Conservation (phyloP, 2,888 invertebrate genomes). For the Lasioglossum oenotherae region DNA sequence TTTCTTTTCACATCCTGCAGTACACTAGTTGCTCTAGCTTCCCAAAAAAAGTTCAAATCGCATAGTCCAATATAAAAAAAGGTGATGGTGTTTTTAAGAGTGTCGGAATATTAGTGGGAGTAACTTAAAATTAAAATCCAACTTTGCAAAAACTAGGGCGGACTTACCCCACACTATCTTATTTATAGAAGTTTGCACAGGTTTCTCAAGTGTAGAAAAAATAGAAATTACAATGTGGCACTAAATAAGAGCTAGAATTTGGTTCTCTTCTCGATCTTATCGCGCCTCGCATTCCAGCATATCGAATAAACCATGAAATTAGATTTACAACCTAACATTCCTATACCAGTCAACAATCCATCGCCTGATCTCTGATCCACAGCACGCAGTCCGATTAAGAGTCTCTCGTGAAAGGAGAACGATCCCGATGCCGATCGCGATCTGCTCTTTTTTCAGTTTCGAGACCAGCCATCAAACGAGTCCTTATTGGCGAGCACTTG, state of each 20-base stretch:
- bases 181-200: background rate
- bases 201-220: background rate
- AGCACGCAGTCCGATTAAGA: constrained; percentile 31
- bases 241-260: background rate
- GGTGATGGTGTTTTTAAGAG: no score
- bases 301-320: background rate
- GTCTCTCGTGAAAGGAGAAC: constrained; percentile 62
- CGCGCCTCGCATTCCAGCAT: background rate
- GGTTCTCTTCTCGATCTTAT: background rate
- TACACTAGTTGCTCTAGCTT: no score
- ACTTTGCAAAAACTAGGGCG: no score
- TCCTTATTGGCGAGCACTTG: constrained; percentile 31
- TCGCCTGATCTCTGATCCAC: constrained; percentile 38
- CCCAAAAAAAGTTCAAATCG: no score
- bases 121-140: no score
- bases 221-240: background rate
- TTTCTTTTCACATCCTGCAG: no score
- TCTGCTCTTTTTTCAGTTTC: background rate
- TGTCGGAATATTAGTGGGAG: no score
- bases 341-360: constrained; percentile 61
- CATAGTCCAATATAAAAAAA: no score
- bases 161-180: no score
- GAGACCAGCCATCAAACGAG: background rate
- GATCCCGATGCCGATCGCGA: constrained; percentile 15
- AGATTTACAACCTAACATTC: background rate